Evolutionary conservation across 2,888 invertebrate species (phyloP).

Genomic region (Acanthosepion pharaonis): DNA sequence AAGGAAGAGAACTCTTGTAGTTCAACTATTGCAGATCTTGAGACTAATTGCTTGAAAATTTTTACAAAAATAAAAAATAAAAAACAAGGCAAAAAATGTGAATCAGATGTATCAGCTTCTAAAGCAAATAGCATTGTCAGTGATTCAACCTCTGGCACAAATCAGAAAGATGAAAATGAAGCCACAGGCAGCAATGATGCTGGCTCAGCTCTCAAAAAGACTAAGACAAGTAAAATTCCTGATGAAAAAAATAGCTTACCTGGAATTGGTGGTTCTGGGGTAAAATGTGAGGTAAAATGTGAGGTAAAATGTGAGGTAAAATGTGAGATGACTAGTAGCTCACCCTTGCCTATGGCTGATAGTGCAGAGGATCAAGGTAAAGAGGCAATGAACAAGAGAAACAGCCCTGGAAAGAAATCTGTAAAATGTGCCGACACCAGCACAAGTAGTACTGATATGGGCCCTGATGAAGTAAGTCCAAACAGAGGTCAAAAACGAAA

Average conservation of each 20-base stretch:
- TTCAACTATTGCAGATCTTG: not conserved
- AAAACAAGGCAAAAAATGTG: not conserved
- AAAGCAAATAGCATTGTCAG: not conserved
- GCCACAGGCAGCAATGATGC: not conserved
- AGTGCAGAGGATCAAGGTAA: not conserved
- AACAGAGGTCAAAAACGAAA: not conserved
- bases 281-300: not conserved
- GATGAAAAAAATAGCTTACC: not conserved
- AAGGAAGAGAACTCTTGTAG: slow-evolving; percentile 23
- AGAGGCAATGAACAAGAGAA: not conserved
- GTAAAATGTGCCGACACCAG: not conserved
- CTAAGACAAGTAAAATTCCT: not conserved
- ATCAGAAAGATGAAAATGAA: not conserved
- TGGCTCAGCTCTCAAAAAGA: not conserved
- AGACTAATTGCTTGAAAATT: not conserved
- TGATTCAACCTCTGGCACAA: not conserved
- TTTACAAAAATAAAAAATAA: not conserved
- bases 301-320: not conserved
- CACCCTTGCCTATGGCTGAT: not conserved
- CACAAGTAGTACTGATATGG: not conserved
- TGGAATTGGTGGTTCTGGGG: not conserved
- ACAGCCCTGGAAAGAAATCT: not conserved
- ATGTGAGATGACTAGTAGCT: not conserved
- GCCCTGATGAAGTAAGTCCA: not conserved
- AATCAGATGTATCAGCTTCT: not conserved